Percentiles rank a stretch among this genome's conserved stretches.
phyloP scores from a whole-genome alignment of 2,888 invertebrate species.

The Hydrotaea diabolus region DNA sequence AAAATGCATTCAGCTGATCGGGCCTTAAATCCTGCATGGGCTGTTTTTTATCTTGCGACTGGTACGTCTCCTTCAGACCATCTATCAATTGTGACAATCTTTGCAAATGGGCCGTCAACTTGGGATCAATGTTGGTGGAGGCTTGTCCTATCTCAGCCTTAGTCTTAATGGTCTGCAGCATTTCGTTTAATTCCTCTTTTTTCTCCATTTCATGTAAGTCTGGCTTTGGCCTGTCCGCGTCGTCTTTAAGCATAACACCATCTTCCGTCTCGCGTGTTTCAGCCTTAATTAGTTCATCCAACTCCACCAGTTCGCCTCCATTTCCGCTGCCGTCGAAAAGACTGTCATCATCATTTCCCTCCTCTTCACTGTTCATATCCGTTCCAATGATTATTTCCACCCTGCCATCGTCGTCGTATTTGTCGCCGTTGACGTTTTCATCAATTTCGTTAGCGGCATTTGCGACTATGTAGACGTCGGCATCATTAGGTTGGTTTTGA shows the following conservation, averaged over 20 bases:
- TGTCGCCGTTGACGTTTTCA: slow-evolving; percentile 29
- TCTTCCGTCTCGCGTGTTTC: slow-evolving; percentile 71
- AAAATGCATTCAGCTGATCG: slow-evolving; percentile 80
- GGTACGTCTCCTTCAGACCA: slow-evolving; percentile 78
- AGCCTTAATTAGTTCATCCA: slow-evolving; percentile 70
- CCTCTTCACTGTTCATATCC: slow-evolving; percentile 72
- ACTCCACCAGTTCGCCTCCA: slow-evolving; percentile 73
- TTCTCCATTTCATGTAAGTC: slow-evolving; percentile 43
- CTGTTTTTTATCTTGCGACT: slow-evolving; percentile 71
- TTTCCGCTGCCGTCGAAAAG: slow-evolving; percentile 74
- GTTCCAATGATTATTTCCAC: slow-evolving; percentile 72
- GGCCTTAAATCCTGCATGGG: slow-evolving; percentile 75
- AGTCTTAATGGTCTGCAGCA: slow-evolving; percentile 40
- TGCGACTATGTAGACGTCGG: slow-evolving; percentile 72
- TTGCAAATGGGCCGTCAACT: slow-evolving; percentile 78
- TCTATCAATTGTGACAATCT: slow-evolving; percentile 79
- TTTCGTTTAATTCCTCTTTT: slow-evolving; percentile 58
- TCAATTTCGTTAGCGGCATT: slow-evolving; percentile 69
- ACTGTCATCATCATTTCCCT: slow-evolving; percentile 67
- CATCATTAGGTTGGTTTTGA: slow-evolving; percentile 56
- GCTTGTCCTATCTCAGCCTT: slow-evolving; percentile 48
- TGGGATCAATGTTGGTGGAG: slow-evolving; percentile 75
- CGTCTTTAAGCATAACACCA: background rate
- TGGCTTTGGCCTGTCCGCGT: slow-evolving; percentile 39
- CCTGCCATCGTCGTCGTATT: slow-evolving; percentile 70